These are phyloP conservation scores for Clarias fuscus DNA, from an alignment of 2,797 vertebrate species.

Conservation along the genomic window DNA sequence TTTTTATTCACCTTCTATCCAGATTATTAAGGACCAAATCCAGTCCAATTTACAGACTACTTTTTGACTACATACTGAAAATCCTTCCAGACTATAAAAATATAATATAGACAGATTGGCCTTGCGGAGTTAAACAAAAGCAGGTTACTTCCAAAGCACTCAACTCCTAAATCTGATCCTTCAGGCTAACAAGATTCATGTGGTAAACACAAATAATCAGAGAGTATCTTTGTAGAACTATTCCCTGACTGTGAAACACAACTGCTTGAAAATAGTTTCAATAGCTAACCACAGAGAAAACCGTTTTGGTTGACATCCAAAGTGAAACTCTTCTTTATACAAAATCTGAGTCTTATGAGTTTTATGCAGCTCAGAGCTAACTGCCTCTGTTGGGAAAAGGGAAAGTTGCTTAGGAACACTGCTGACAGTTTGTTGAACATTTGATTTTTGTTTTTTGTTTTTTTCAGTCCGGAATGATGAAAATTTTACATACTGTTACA, in stretches of 20 bases:
- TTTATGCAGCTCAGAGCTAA: slow-evolving; percentile 45
- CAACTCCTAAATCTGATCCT: background rate
- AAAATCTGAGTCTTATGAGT: slow-evolving; percentile 29
- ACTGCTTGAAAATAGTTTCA: slow-evolving; percentile 41
- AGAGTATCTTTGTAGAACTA: slow-evolving; percentile 25
- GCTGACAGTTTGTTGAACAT: slow-evolving; percentile 16
- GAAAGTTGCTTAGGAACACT: slow-evolving; percentile 26
- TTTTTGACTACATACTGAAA: slow-evolving; percentile 11
- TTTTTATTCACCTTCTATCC: slow-evolving; percentile 33
- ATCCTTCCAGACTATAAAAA: slow-evolving; percentile 6
- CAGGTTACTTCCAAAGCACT: slow-evolving; percentile 14
- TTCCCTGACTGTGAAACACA: slow-evolving; percentile 30
- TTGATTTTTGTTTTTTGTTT: background rate
- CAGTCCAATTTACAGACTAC: slow-evolving; percentile 34
- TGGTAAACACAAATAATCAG: slow-evolving; percentile 43
- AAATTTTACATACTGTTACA: slow-evolving; percentile 52
- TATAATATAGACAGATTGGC: slow-evolving; percentile 21
- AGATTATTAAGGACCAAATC: slow-evolving; percentile 37
- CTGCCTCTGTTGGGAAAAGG: slow-evolving; percentile 46
- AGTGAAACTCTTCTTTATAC: slow-evolving; percentile 38
- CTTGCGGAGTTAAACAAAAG: slow-evolving; percentile 20
- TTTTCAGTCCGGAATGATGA: slow-evolving; percentile 39
- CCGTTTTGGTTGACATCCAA: slow-evolving; percentile 32
- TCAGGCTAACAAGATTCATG: slow-evolving; percentile 16
- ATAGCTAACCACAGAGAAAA: slow-evolving; percentile 34